Evolutionary conservation across 2,888 invertebrate genomes (phyloP), one percentile per base, ranked within the genome.

Genomic region (Nowickia ferox): DNA sequence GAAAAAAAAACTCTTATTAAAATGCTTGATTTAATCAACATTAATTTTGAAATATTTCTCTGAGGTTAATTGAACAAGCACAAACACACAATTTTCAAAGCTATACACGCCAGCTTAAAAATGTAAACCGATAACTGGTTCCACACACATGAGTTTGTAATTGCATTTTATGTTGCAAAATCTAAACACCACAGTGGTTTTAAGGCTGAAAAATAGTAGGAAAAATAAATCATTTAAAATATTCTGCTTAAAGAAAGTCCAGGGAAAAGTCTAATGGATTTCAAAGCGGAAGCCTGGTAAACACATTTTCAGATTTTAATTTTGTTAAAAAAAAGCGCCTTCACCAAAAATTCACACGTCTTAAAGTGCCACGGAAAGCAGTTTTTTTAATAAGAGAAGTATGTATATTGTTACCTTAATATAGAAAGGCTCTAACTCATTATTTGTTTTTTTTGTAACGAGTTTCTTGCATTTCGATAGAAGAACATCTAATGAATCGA

Each of bases 101-200:
- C 8, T 63, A 40, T 42, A 15, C n/a, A 65, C 30, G 74, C 22
- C 66, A 57, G 63, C 65, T 69, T 78, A 78, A 81, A 68, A 38
- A 19, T 15, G 59, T 75, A 79, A 48, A 48, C 53, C 59, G 75
- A 69, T 71, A 85, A 85, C 85, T 75, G 82, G 85, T 85, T 85
- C 51, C 11, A 46, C 61, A 44, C 38, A 66, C 59, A 30, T 42
- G 17, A 77, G 30, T 48, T 65, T 71, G 77, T 83, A 83, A 77
- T 77, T 57, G 51, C 44, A 65, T 65, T 65, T 77, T 66, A 40
- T 71, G n/a, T 77, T 42, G 71, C 71, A 57, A 65, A 30, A 77
- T 77, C 69, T 59, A 44, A 17, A 44, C 4, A 38, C 0, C 10
- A 83, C 83, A 72, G 83, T 83, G 71, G 83, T 11, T 22, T 9